Evolutionary conservation across 92 coral and sea anemone species (phyloP).

Genomic region (Blastomussa wellsi): DNA sequence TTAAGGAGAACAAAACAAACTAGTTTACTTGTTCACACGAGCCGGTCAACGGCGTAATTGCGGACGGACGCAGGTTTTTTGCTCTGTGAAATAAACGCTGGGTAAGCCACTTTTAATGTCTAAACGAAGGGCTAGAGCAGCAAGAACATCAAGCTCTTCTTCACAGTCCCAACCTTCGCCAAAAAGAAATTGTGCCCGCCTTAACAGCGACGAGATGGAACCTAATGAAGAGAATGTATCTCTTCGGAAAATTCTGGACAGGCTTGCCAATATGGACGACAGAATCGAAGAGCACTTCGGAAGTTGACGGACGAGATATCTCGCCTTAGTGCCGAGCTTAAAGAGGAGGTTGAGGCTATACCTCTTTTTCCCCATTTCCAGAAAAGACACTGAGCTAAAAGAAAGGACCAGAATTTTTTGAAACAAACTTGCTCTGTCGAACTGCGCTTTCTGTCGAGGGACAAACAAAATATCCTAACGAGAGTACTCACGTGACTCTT

Average conservation of each 20-base stretch:
- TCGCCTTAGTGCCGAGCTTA: background rate
- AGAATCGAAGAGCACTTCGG: slow-evolving; percentile 25
- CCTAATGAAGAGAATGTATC: background rate
- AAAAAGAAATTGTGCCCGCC: too few relatives aligned
- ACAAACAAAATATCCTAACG: too few relatives aligned
- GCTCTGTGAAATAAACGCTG: background rate
- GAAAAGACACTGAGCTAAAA: too few relatives aligned
- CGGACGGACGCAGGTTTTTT: background rate
- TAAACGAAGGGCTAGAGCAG: slow-evolving; percentile 11
- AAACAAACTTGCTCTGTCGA: too few relatives aligned
- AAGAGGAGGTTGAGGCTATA: slow-evolving; percentile 21
- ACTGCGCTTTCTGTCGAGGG: too few relatives aligned
- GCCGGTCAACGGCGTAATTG: too few relatives aligned
- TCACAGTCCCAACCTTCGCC: slow-evolving; percentile 15
- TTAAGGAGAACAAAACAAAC: too few relatives aligned
- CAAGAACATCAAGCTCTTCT: slow-evolving; percentile 25
- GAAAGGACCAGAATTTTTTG: too few relatives aligned
- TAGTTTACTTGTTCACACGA: too few relatives aligned
- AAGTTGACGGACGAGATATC: slow-evolving; percentile 18
- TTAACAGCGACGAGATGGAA: slow-evolving; percentile 13
- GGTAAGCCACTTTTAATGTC: slow-evolving; percentile 6
- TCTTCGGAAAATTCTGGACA: slow-evolving; percentile 10
- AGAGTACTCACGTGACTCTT: too few relatives aligned
- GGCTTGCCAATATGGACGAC: slow-evolving; percentile 2
- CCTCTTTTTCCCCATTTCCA: too few relatives aligned